Evolutionary conservation across 2,888 invertebrate species (phyloP).

Genomic region (Plebejus melissa): DNA sequence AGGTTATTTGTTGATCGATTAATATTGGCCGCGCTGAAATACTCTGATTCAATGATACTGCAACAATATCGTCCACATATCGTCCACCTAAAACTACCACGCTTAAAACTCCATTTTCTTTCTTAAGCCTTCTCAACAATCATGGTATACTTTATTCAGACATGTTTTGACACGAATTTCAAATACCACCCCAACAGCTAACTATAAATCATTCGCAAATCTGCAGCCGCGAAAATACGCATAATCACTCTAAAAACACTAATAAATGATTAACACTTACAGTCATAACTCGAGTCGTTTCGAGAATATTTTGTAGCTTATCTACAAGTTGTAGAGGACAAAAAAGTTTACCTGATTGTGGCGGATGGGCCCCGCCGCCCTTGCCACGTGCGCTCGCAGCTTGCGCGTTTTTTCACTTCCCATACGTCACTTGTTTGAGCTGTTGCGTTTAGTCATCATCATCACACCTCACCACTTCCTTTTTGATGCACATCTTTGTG

Average conservation of each 20-base stretch:
- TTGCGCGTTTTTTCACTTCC: constrained; percentile 44
- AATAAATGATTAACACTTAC: constrained; percentile 24
- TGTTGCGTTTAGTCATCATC: constrained; percentile 5
- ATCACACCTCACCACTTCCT: not conserved
- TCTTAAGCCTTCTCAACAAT: too few species aligned
- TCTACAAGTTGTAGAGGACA: constrained; percentile 41
- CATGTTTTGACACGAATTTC: too few species aligned
- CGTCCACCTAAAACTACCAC: too few species aligned
- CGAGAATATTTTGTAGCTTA: constrained; percentile 61
- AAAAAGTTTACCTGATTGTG: constrained; percentile 74
- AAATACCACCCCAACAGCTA: not conserved
- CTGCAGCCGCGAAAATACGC: not conserved
- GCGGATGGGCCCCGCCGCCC: constrained; percentile 74
- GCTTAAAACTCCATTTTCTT: too few species aligned
- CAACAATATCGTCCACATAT: not conserved
- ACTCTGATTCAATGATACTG: not conserved
- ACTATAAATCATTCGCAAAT: not conserved
- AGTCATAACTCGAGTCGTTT: constrained; percentile 29
- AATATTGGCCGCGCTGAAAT: not conserved
- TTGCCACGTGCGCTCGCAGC: constrained; percentile 75
- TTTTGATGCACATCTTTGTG: not conserved
- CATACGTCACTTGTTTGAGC: constrained; percentile 28
- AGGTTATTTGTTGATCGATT: not conserved
- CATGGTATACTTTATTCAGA: too few species aligned
- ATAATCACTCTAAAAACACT: constrained; percentile 21